phyloP scores from a whole-genome alignment of 2,888 invertebrate genomes.

The Catocala fraxini region DNA sequence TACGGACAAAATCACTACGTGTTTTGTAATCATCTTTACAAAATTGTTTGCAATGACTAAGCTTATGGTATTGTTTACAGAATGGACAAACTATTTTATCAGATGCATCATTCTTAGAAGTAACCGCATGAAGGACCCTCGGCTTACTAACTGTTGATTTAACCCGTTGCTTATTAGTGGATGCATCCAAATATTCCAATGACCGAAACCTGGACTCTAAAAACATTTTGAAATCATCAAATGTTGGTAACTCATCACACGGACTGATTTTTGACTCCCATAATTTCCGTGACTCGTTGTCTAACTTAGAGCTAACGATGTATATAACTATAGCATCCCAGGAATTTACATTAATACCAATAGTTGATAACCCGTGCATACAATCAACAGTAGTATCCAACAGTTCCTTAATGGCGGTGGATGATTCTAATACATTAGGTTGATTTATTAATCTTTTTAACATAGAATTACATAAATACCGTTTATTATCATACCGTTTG shows the following conservation, averaged over 20 bases:
- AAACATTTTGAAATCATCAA: conserved; percentile 3
- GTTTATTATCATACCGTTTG: conserved; percentile 6
- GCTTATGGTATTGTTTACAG: background rate
- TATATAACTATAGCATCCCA: conserved; percentile 9
- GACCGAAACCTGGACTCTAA: conserved; percentile 10
- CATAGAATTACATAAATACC: conserved; percentile 7
- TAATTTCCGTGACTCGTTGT: conserved; percentile 5
- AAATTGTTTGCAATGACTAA: conserved; percentile 11
- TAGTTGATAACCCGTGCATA: background rate
- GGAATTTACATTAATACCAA: background rate
- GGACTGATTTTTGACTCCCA: conserved; percentile 7
- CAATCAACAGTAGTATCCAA: conserved; percentile 12
- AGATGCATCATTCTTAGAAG: background rate
- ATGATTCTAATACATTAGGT: background rate
- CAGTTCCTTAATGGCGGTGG: conserved; percentile 1
- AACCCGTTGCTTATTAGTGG: background rate
- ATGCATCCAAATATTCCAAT: conserved; percentile 1
- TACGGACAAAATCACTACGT: conserved; percentile 2
- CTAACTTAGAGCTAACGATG: conserved; percentile 5
- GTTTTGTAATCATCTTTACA: background rate
- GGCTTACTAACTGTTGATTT: background rate
- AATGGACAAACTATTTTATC: background rate
- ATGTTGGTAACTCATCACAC: conserved; percentile 3
- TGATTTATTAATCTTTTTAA: conserved; percentile 8
- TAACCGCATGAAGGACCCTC: background rate